Conservation (phyloP, 2,113 vertebrate genomes). For the Aspiorhynchus laticeps region DNA sequence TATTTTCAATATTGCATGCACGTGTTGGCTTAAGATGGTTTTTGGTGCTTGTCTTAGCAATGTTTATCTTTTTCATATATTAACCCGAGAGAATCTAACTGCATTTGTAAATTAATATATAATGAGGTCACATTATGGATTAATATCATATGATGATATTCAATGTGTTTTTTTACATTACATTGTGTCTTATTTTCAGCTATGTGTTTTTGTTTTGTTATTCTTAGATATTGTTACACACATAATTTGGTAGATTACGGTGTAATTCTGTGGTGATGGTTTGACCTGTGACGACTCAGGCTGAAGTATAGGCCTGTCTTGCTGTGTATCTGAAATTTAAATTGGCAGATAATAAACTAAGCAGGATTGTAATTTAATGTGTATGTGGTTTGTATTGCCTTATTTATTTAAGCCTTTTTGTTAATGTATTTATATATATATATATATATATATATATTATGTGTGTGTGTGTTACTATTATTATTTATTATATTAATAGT, state of each 20-base stretch:
- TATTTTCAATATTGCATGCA: neutral
- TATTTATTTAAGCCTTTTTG: too few species aligned
- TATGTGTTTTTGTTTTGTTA: too few species aligned
- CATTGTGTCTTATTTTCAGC: too few species aligned
- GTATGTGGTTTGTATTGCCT: neutral
- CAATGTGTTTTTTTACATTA: neutral
- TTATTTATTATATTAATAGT: too few species aligned
- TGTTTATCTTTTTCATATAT: neutral
- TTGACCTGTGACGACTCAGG: neutral
- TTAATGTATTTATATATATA: too few species aligned
- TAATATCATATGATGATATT: neutral
- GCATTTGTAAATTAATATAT: neutral
- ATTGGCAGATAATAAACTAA: neutral
- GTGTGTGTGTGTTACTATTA: too few species aligned
- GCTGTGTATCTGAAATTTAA: neutral
- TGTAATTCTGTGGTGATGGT: neutral
- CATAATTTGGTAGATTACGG: neutral
- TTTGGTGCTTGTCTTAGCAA: neutral
- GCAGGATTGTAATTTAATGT: neutral
- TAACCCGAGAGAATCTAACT: neutral
- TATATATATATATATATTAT: too few species aligned
- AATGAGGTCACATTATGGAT: neutral
- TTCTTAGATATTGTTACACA: neutral
- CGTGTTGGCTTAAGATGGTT: neutral
- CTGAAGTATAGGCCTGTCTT: neutral